A percentile compares a stretch with the other conserved stretches of the same genome.
These are phyloP conservation scores for Aphidius colemani DNA, from an alignment of 2,888 invertebrate genomes.

Conservation along the genomic window DNA sequence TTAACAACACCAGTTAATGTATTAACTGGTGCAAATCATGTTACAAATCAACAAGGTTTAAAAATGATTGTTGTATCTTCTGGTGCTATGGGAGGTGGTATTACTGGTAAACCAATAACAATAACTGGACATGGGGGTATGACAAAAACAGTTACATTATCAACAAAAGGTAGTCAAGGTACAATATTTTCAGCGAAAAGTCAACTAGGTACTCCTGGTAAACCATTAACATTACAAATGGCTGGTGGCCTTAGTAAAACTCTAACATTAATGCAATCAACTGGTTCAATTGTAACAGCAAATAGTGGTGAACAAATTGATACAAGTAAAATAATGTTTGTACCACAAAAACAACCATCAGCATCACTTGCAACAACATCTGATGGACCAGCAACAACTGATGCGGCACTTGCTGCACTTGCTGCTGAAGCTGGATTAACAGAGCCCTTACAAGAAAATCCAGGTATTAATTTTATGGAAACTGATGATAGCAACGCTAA, in stretches of 20 bases:
- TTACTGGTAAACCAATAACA: conserved; percentile 71
- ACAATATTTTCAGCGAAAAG: conserved; percentile 55
- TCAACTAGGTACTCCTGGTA: conserved; percentile 65
- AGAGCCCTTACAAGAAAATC: conserved; percentile 61
- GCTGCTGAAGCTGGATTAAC: conserved; percentile 69
- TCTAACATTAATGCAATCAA: conserved; percentile 65
- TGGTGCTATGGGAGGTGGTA: conserved; percentile 61
- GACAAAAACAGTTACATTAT: conserved; percentile 67
- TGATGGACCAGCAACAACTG: conserved; percentile 67
- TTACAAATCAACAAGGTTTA: conserved; percentile 63
- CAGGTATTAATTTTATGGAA: conserved; percentile 56
- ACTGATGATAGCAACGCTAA: conserved; percentile 43
- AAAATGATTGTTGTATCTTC: conserved; percentile 67
- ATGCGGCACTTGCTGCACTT: conserved; percentile 67
- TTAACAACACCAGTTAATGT: conserved; percentile 58
- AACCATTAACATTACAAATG: conserved; percentile 75
- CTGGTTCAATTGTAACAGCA: conserved; percentile 54
- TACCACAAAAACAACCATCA: conserved; percentile 64
- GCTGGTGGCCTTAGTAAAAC: conserved; percentile 67
- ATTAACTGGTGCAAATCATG: conserved; percentile 57
- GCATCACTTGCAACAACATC: conserved; percentile 64
- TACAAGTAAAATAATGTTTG: conserved; percentile 55
- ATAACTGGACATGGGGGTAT: conserved; percentile 65
- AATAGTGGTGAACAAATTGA: conserved; percentile 51
- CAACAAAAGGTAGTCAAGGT: conserved; percentile 63